Percentiles rank a stretch among this genome's conserved stretches.
These are phyloP conservation scores for Noturus placidus DNA, from an alignment of 2,113 vertebrate species.

Conservation along the genomic window DNA sequence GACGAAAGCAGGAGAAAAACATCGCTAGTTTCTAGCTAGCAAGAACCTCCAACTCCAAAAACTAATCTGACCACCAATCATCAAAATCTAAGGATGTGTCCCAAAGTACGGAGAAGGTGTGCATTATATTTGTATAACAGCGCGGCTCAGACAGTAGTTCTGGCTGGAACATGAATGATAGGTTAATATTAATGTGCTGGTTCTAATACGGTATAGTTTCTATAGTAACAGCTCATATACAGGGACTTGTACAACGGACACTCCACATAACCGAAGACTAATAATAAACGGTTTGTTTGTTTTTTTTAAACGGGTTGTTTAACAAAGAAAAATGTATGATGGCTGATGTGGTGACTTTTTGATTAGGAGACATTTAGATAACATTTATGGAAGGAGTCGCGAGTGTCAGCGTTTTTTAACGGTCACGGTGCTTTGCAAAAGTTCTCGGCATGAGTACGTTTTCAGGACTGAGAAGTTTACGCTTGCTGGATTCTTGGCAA, in stretches of 20 bases:
- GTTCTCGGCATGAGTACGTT: background rate
- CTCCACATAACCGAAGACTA: background rate
- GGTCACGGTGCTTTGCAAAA: background rate
- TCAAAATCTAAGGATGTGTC: background rate
- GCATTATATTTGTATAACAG: background rate
- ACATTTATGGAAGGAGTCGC: background rate
- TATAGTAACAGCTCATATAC: background rate
- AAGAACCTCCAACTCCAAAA: background rate
- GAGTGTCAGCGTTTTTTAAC: background rate
- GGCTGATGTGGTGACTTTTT: background rate
- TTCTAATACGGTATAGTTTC: background rate
- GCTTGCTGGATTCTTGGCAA: background rate
- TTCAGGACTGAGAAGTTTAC: background rate
- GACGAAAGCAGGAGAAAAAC: background rate
- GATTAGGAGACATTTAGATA: background rate
- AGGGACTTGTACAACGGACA: background rate
- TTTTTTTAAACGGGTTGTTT: background rate
- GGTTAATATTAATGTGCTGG: background rate
- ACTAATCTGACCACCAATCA: background rate
- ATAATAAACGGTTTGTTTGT: background rate
- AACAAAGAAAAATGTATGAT: background rate
- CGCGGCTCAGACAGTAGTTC: background rate
- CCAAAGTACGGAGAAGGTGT: background rate
- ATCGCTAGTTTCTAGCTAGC: background rate
- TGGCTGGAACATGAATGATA: background rate